Evolutionary conservation across 2,797 vertebrate species (phyloP), one percentile per base, ranked within the genome.

Genomic region (Gymnopithys bicolor): DNA sequence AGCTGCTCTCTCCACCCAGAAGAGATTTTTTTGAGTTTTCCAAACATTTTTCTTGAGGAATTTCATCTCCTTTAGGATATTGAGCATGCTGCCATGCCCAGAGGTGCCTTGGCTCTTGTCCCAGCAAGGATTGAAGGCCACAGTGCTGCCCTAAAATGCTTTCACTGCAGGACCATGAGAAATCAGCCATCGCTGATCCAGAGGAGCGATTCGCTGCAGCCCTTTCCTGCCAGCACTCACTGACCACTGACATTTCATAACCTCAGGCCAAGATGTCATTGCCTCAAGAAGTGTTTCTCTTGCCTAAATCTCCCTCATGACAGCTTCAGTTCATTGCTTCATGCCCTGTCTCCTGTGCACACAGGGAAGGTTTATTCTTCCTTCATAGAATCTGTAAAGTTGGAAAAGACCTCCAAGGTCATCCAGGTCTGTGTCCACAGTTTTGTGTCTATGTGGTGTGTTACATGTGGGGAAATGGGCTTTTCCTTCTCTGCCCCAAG

Each of bases 51-150:
- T 51, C 5, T 5, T 13, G 33, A 51, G 8, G 7, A 4, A 5
- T 81, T 70, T 21, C 1, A 22, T 70, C 37, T 83, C 48, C n/a
- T 60, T 75, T 75, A 56, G 56, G 39, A 27, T 56, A 30, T 5
- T 0, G 1, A 59, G 46, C 0, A 2, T 32, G 69, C 56, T 64
- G 48, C 60, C 2, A 0, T 37, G 13, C 27, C 24, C 11, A 30
- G n/a, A 56, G 46, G 24, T 32, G 30, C 3, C 2, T 21, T 39
- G 27, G 41, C n/a, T 93, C 35, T 41, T 75, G 27, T 74, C n/a
- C 46, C 60, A 49, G 32, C 24, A 21, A 53, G n/a, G 35, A 53
- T 0, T 5, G 2, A 39, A 59, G 24, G 41, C 23, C 23, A 4
- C 3, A 10, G 39, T 70, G 53, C 59, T 84, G 49, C 49, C 49